phyloP scores from a whole-genome alignment of 2,797 vertebrate genomes.

The Hirundo rustica region DNA sequence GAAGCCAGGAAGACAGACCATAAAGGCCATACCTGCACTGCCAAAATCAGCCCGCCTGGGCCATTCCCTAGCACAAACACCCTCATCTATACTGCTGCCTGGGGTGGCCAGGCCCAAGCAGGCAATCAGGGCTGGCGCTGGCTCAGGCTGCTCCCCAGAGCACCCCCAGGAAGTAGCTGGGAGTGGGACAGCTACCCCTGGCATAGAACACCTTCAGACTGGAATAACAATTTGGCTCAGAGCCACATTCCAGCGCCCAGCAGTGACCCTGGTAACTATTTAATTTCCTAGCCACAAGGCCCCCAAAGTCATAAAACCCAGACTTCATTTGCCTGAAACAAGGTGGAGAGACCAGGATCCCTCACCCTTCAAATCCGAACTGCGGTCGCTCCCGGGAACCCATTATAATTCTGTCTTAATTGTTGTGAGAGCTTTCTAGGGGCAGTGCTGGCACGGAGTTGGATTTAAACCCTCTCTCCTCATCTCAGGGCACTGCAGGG shows the following conservation, averaged over 20 bases:
- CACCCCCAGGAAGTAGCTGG: neutral
- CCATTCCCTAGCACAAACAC: neutral
- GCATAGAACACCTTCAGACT: neutral
- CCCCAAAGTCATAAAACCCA: constrained; percentile 27
- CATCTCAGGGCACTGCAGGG: neutral
- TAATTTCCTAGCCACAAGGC: neutral
- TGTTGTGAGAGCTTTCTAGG: constrained; percentile 58
- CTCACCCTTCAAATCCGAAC: neutral
- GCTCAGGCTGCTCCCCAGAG: neutral
- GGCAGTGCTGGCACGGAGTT: constrained; percentile 26
- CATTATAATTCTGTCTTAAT: constrained; percentile 19
- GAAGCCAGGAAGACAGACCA: neutral
- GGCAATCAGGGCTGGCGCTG: neutral
- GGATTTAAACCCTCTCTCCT: constrained; percentile 1
- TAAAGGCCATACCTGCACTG: neutral
- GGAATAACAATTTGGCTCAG: neutral
- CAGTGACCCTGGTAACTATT: neutral
- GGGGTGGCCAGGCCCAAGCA: neutral
- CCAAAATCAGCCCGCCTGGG: neutral
- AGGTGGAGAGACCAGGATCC: neutral
- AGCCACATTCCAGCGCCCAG: neutral
- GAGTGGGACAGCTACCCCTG: neutral
- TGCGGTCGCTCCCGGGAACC: neutral
- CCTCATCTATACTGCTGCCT: accelerated
- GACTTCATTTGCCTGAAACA: neutral